Base-by-base conservation (phyloP, 2,888 invertebrate species). In the Scelioninae gen. 1 region DNA sequence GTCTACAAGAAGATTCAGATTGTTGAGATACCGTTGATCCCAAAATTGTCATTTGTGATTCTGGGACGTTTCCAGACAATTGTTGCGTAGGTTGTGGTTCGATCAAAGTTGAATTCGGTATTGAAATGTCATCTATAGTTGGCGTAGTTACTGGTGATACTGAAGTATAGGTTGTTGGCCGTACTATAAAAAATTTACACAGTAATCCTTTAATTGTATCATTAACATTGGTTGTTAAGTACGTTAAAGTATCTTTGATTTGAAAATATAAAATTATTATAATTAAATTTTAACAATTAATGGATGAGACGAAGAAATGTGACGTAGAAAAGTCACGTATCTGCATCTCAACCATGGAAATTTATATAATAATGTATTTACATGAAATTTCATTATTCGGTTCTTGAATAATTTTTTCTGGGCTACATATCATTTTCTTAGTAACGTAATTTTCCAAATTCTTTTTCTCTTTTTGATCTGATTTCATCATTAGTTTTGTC, bases 21-120 rank as follows among this genome's bases (percentile, higher is more conserved):
- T 83, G 78, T 43, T 89, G 90, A 74, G 90, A 91, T 88, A 92
- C 90, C 45, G 91, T 87, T 8, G 91, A 84, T 34, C 88, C 90
- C 84, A 91, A 87, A 4, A 89, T 86, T 66, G 89, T 88, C 85
- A 90, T 88, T 3, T 87, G 49, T 9, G 78, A 16, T 5, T 68
- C 68, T 78, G 83, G 85, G 13, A 77, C 13, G 23, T 72, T 56
- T 15, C 81, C 66, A 23, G 80, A 34, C 16, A 82, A 47, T 34
- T 68, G 82, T 53, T 69, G 86, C 40, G 81, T 16, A 16, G 72
- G 31, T 51, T 81, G 78, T 5, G 75, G 40, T 55, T 75, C 69
- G 8, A 60, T 51, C 16, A 84, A 47, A 16, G 66, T 56, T 6
- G 82, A 62, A 80, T 82, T 38, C 69, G 85, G 11, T 45, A 83